Percentiles rank a stretch among this genome's conserved stretches.
Evolutionary conservation across 2,113 vertebrate species (phyloP).

Genomic region (Brienomyrus brachyistius): DNA sequence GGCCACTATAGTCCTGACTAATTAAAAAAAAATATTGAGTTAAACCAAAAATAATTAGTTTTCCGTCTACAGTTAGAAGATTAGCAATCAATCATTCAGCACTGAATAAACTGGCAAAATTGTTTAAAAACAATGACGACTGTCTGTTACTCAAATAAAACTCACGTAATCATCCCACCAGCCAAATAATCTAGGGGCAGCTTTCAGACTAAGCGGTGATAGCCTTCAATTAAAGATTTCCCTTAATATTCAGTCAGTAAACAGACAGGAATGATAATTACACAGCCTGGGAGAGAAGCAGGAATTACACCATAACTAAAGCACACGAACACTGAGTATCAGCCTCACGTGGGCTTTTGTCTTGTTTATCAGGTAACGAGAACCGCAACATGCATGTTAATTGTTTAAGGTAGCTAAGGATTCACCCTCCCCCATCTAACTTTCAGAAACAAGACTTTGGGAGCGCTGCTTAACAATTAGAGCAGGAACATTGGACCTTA

Average conservation of each 20-base stretch:
- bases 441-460: background rate
- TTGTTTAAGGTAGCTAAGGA: background rate
- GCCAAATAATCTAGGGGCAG: constrained; percentile 35
- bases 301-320: constrained; percentile 36
- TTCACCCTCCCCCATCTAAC: background rate
- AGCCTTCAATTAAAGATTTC: constrained; percentile 33
- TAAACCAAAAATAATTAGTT: constrained; percentile 44
- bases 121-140: constrained; percentile 23
- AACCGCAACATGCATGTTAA: background rate
- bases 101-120: constrained; percentile 34
- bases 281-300: constrained; percentile 30
- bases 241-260: constrained; percentile 54
- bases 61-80: constrained; percentile 38
- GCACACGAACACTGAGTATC: constrained; percentile 20
- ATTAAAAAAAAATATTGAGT: constrained; percentile 35
- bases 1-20: constrained; percentile 25
- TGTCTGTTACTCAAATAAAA: background rate
- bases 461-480: background rate
- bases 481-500: background rate
- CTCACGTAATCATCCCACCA: constrained; percentile 2
- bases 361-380: constrained; percentile 39
- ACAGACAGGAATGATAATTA: constrained; percentile 55
- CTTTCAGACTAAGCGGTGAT: constrained; percentile 37
- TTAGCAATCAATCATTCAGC: constrained; percentile 44
- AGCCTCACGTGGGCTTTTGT: constrained; percentile 35